Evolutionary conservation across 2,113 vertebrate genomes (phyloP).

Genomic region (Peromyscus leucopus): DNA sequence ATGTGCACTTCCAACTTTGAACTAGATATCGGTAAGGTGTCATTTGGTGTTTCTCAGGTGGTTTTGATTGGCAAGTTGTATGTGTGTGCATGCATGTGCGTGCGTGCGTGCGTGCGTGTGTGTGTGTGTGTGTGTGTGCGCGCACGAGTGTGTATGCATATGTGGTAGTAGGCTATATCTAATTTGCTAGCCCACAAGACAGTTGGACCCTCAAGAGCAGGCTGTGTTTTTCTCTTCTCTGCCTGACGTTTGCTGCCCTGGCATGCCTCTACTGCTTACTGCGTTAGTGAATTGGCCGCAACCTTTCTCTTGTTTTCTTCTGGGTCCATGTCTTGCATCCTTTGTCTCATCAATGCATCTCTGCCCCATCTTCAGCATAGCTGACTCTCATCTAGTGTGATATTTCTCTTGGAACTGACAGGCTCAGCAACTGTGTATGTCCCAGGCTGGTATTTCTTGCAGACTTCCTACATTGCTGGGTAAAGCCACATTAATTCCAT

Average conservation of each 20-base stretch:
- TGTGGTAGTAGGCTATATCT: neutral
- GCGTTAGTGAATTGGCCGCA: neutral
- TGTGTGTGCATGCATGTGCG: neutral
- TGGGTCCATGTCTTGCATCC: neutral
- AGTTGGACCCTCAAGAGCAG: neutral
- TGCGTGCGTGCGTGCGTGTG: accelerated
- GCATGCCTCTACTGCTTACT: neutral
- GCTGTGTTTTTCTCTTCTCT: neutral
- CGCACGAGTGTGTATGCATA: too few species aligned
- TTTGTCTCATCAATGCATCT: neutral
- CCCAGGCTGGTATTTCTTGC: slow-evolving; percentile 5
- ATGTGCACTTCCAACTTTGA: neutral
- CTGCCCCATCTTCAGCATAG: neutral
- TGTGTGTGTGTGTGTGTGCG: neutral
- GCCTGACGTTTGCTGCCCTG: neutral
- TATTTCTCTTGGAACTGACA: neutral
- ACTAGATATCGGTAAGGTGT: neutral
- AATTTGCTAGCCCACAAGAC: neutral
- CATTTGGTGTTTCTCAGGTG: neutral
- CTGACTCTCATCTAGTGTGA: neutral
- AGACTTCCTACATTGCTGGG: neutral
- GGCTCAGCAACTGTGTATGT: neutral
- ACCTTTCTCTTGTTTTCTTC: neutral
- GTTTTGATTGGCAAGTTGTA: neutral
- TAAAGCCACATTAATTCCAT: neutral